phyloP scores from a whole-genome alignment of 2,888 invertebrate genomes.

The Ethmia dodecea region DNA sequence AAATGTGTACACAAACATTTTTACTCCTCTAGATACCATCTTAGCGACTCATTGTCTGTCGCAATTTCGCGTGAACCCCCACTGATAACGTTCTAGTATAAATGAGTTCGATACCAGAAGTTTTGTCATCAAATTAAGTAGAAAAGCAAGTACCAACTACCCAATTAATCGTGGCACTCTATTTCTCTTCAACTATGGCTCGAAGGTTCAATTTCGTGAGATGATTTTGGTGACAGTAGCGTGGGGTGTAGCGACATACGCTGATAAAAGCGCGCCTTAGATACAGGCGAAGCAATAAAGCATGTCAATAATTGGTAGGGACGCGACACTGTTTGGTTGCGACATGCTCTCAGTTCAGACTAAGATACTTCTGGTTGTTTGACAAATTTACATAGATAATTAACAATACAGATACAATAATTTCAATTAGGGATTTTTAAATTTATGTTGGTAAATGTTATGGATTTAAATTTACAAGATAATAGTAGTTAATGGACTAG shows the following conservation, averaged over 20 bases:
- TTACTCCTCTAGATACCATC: constrained; percentile 39
- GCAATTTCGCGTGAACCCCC: constrained; percentile 44
- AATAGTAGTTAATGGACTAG: too few species aligned
- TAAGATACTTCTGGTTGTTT: constrained; percentile 6
- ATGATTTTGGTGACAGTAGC: constrained; percentile 15
- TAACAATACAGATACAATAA: too few species aligned
- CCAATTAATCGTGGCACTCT: neutral
- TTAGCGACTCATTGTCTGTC: constrained; percentile 36
- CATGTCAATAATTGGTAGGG: constrained; percentile 68
- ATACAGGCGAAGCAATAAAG: constrained; percentile 61
- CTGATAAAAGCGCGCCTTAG: constrained; percentile 57
- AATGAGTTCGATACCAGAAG: constrained; percentile 65
- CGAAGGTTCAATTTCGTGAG: constrained; percentile 26
- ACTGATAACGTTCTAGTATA: constrained; percentile 50
- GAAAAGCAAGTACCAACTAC: constrained; percentile 34
- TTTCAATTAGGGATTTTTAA: too few species aligned
- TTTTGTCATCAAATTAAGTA: constrained; percentile 71
- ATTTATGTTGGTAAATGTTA: too few species aligned
- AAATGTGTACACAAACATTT: constrained; percentile 35
- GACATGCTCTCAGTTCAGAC: constrained; percentile 23
- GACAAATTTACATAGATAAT: too few species aligned
- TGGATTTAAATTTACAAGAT: too few species aligned
- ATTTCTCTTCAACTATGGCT: neutral
- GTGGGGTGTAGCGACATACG: constrained; percentile 47
- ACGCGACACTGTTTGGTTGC: constrained; percentile 35